Evolutionary conservation across 1,140 invertebrate species (phyloP).

Genomic region (Drosophila paulistorum): DNA sequence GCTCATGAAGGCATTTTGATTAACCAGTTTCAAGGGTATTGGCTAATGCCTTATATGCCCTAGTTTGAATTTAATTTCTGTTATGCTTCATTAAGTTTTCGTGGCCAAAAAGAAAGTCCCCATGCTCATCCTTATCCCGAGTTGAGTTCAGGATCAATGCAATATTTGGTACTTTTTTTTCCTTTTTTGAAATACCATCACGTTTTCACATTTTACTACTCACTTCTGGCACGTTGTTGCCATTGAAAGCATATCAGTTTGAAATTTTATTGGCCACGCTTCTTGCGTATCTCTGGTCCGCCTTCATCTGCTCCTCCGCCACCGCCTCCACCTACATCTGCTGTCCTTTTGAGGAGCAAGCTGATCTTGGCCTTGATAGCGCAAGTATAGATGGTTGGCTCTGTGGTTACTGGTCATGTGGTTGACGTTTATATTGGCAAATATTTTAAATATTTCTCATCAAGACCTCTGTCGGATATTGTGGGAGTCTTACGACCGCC

Average conservation of each 20-base stretch:
- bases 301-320: neutral
- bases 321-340: constrained; percentile 26
- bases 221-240: constrained; percentile 80
- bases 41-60: neutral
- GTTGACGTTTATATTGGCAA: constrained; percentile 79
- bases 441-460: constrained; percentile 71
- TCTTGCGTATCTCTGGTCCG: constrained; percentile 53
- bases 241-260: constrained; percentile 80
- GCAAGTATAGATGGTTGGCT: constrained; percentile 58
- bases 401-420: constrained; percentile 7
- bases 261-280: constrained; percentile 80
- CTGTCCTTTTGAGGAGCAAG: constrained; percentile 41
- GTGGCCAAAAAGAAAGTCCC: constrained; percentile 37
- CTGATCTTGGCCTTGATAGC: constrained; percentile 80
- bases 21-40: constrained; percentile 17
- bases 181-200: constrained; percentile 68
- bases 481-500: constrained; percentile 15
- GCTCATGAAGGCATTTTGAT: neutral
- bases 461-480: neutral
- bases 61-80: constrained; percentile 1
- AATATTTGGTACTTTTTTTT: constrained; percentile 66
- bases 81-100: constrained; percentile 55
- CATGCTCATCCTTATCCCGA: constrained; percentile 11
- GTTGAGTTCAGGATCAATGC: constrained; percentile 26
- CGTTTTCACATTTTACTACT: constrained; percentile 81